Percentiles rank a stretch among this genome's conserved stretches.
These are phyloP conservation scores for Hydrochoerus hydrochaeris DNA, from an alignment of 2,113 vertebrate genomes.

Conservation along the genomic window DNA sequence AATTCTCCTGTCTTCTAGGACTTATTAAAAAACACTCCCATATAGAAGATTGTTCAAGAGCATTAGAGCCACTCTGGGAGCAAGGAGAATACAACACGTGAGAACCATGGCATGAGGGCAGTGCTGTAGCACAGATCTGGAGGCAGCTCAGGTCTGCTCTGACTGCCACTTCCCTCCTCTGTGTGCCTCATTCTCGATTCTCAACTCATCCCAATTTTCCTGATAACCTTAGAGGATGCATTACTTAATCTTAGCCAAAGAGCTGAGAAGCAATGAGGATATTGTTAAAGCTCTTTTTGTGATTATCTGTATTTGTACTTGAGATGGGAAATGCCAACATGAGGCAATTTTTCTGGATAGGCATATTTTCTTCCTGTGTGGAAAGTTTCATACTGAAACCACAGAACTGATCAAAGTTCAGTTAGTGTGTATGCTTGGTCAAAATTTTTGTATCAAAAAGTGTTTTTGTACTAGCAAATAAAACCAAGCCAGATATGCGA, in stretches of 20 bases:
- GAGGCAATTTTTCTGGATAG: neutral
- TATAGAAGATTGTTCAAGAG: neutral
- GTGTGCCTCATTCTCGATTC: neutral
- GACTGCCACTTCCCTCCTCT: neutral
- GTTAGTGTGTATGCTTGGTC: neutral
- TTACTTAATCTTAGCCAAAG: neutral
- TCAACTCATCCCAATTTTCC: neutral
- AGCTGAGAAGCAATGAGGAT: neutral
- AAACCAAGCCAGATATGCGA: conserved; percentile 39
- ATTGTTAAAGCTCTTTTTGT: neutral
- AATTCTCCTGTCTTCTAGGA: conserved; percentile 46
- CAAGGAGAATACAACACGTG: neutral
- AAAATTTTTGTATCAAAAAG: conserved; percentile 64
- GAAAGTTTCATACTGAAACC: neutral
- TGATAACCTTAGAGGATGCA: neutral
- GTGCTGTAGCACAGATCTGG: neutral
- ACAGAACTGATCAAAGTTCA: conserved; percentile 4
- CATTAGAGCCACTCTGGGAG: neutral
- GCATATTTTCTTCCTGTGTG: neutral
- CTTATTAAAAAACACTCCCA: neutral
- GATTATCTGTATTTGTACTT: neutral
- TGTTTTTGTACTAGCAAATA: conserved; percentile 46
- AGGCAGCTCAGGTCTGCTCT: neutral
- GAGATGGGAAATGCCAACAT: neutral
- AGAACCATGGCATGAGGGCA: neutral